Percentiles rank a stretch among this genome's conserved stretches.
Conservation (phyloP, 2,113 vertebrate genomes). For the Pampusana beccarii region DNA sequence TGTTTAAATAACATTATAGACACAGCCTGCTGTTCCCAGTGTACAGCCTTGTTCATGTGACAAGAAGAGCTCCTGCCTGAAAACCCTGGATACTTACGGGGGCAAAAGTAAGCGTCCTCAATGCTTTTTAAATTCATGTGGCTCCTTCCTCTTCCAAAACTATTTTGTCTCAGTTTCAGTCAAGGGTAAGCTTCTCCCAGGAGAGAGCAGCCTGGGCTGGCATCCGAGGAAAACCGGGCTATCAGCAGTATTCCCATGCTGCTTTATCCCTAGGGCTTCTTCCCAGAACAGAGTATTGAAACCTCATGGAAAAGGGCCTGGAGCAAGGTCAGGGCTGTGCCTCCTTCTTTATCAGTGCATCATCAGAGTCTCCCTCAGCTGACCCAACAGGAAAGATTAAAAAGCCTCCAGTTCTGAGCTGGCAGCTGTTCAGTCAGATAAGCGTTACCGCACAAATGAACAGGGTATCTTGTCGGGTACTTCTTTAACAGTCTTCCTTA, state of each 20-base stretch:
- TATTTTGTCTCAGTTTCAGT: not conserved
- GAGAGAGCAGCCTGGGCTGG: not conserved
- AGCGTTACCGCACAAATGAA: not conserved
- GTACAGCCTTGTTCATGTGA: not conserved
- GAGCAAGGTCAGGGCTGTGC: not conserved
- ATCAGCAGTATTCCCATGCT: rapidly evolving
- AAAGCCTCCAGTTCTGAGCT: not conserved
- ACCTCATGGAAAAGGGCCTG: not conserved
- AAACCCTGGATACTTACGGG: rapidly evolving
- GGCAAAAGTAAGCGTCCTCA: not conserved
- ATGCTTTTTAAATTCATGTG: not conserved
- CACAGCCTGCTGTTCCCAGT: not conserved
- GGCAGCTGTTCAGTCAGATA: not conserved
- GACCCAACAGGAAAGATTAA: not conserved
- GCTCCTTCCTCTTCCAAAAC: not conserved
- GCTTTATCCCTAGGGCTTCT: not conserved
- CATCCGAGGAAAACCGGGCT: not conserved
- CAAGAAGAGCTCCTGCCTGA: not conserved
- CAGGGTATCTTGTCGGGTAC: not conserved
- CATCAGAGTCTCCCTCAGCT: not conserved
- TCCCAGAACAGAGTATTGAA: not conserved
- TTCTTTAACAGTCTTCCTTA: not conserved
- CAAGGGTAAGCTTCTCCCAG: not conserved
- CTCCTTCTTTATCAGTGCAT: not conserved
- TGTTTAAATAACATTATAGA: not conserved